Conservation (phyloP, 2,797 vertebrate species). For the Cossypha caffra region DNA sequence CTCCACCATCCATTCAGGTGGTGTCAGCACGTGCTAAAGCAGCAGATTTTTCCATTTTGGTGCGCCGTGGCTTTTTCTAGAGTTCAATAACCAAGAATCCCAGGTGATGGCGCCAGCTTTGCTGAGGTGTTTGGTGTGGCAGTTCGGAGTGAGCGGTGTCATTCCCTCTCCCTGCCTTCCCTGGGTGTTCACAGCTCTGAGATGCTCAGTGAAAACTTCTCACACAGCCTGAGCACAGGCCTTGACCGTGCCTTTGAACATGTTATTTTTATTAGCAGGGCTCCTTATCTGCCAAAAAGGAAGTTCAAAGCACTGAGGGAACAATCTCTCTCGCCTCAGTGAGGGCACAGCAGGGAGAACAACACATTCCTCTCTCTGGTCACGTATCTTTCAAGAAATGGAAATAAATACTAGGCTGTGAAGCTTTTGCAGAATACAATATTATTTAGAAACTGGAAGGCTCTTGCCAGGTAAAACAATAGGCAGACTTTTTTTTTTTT, state of each 20-base stretch:
- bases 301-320: background rate
- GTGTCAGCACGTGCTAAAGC: accelerated
- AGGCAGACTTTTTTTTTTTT: background rate
- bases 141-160: accelerated
- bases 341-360: background rate
- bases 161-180: background rate
- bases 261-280: background rate
- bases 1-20: accelerated
- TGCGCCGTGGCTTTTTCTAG: background rate
- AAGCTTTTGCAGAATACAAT: background rate
- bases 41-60: background rate
- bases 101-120: background rate
- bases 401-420: background rate
- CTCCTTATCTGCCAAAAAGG: background rate
- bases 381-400: background rate
- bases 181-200: background rate
- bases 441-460: background rate
- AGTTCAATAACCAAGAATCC: background rate
- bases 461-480: background rate
- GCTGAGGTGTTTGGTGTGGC: background rate
- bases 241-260: background rate
- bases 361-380: background rate
- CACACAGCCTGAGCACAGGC: background rate
- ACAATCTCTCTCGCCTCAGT: background rate
- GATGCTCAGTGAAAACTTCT: background rate